Evolutionary conservation across 1,140 invertebrate species (phyloP), one percentile per base, ranked within the genome.

Genomic region (Heterodera carotae): DNA sequence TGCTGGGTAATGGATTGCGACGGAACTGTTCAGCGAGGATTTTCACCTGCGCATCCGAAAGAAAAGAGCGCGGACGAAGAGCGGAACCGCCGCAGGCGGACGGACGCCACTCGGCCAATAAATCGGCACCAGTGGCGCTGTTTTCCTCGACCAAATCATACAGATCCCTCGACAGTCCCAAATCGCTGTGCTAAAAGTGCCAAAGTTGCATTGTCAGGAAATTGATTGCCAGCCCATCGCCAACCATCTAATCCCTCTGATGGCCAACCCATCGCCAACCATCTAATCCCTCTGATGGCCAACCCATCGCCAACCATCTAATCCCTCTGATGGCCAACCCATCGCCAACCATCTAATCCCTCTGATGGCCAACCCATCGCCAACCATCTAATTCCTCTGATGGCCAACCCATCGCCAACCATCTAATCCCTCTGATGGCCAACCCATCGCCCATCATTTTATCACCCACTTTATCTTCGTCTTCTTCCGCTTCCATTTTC

Each of bases 31-130:
- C 91, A 84, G 94, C 94, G 5, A 98, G 90, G 56, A 96, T 91
- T 53, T 91, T 91, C 82, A 96, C 91, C 88, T 97, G 95, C 86
- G 96, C 94, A 81, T 97, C 96, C 53, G 93, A 94, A 73, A 98
- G 93, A 66, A 96, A 92, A 3, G 95, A 96, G 43, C 96, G 91
- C 2, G 96, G 94, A 77, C 96, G 91, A 6, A 90, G 75, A 8
- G 43, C 72, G 59, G 72, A 74, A 34, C 72, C 72, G 36, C 56
- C 72, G 36, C 22, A 31, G 77, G 82, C 33, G 76, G 77, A 75
- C 69, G 76, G 75, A 48, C 80, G 27, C 70, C 80, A 69, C 27
- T 82, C 48, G 36, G 69, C 76, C 53, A 76, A 34, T 43, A 53
- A 22, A 78, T 75, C 76, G n/a, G 39, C 29, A 18, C 8, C 31